Evolutionary conservation across 2,797 vertebrate species (phyloP).

Genomic region (Onychomys leucogaster): DNA sequence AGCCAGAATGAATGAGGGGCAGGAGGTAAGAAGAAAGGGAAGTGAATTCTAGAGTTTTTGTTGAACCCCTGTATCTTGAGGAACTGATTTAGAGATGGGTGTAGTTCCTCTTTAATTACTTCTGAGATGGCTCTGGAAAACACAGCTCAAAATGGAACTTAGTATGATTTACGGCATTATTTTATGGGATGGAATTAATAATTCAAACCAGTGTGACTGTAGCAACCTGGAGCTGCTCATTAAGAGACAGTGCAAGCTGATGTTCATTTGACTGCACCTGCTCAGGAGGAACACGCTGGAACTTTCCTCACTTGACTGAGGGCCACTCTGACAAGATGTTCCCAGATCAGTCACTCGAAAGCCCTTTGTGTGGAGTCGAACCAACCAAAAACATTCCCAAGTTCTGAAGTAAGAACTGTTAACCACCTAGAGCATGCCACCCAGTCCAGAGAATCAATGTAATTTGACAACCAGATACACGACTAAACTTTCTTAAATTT

Average conservation of each 20-base stretch:
- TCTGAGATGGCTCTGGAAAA: constrained; percentile 72
- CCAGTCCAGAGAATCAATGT: neutral
- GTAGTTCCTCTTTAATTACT: constrained; percentile 76
- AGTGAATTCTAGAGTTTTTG: constrained; percentile 50
- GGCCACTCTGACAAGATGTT: neutral
- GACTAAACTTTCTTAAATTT: neutral
- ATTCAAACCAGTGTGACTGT: constrained; percentile 67
- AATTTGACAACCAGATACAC: neutral
- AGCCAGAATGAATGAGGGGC: constrained; percentile 57
- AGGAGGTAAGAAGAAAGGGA: constrained; percentile 27
- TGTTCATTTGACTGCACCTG: constrained; percentile 64
- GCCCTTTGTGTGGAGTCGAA: neutral
- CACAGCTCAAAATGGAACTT: constrained; percentile 74
- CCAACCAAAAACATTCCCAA: neutral
- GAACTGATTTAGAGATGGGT: constrained; percentile 79
- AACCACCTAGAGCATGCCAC: rapidly evolving
- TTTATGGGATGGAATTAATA: constrained; percentile 80
- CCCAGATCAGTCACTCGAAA: neutral
- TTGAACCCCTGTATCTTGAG: constrained; percentile 7
- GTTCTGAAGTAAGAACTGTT: neutral
- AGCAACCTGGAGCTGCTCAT: constrained; percentile 70
- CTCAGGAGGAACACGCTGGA: rapidly evolving
- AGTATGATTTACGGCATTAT: constrained; percentile 72
- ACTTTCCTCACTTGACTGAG: neutral
- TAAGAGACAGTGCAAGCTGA: neutral